Percentiles rank a stretch among this genome's conserved stretches.
phyloP scores from a whole-genome alignment of 2,113 vertebrate species.

The Danionella cerebrum region DNA sequence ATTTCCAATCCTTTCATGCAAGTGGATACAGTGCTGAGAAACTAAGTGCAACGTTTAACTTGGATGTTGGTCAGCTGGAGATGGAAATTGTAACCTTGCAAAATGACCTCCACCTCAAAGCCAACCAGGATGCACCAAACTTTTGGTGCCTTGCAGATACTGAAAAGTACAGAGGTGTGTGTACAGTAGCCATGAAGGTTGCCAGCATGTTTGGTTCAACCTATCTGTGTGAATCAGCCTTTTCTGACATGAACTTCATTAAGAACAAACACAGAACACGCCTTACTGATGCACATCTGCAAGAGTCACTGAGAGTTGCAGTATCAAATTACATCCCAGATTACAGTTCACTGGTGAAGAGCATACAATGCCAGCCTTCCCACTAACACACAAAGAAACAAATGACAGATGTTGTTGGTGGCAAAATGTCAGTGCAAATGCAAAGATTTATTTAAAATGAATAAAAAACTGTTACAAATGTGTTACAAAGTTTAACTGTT shows the following conservation, averaged over 20 bases:
- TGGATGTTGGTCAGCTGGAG: slow-evolving; percentile 16
- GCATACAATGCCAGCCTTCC: slow-evolving; percentile 33
- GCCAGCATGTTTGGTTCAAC: slow-evolving; percentile 38
- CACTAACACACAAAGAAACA: too few relatives aligned
- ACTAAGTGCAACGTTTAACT: not conserved
- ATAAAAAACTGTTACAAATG: too few relatives aligned
- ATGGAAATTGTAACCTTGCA: slow-evolving; percentile 23
- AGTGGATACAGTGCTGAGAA: not conserved
- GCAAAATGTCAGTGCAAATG: too few relatives aligned
- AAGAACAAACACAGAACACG: slow-evolving; percentile 21
- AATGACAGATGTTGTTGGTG: too few relatives aligned
- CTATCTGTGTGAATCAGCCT: slow-evolving; percentile 33
- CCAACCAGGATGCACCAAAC: slow-evolving; percentile 24
- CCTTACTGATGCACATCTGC: slow-evolving; percentile 40
- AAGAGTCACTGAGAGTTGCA: slow-evolving; percentile 38
- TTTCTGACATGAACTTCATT: slow-evolving; percentile 41
- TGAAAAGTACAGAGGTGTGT: slow-evolving; percentile 24
- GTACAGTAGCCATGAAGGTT: slow-evolving; percentile 33
- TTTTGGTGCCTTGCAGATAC: slow-evolving; percentile 38
- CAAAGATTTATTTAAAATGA: too few relatives aligned
- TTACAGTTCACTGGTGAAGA: slow-evolving; percentile 33
- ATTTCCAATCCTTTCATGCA: slow-evolving; percentile 35
- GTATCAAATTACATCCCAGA: slow-evolving; percentile 39
- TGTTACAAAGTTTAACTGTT: too few relatives aligned
- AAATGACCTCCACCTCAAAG: slow-evolving; percentile 40